phyloP scores from a whole-genome alignment of 2,888 invertebrate genomes.

The Julus scandinavius region DNA sequence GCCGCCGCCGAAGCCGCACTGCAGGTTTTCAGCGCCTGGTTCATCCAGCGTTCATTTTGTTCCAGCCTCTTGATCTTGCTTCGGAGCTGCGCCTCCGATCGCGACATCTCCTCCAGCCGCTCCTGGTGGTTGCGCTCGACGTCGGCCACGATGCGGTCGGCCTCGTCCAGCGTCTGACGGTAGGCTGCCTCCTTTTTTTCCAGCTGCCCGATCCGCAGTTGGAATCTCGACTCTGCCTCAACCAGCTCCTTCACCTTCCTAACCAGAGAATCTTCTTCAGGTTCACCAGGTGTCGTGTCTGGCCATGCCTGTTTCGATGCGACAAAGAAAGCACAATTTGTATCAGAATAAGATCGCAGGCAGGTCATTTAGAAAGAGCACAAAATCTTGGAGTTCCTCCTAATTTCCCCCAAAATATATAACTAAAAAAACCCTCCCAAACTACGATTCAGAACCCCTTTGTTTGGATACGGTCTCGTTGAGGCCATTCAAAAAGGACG shows the following conservation, averaged over 20 bases:
- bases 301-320: background rate
- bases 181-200: conserved; percentile 73
- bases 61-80: conserved; percentile 70
- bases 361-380: no score
- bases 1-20: background rate
- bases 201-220: conserved; percentile 73
- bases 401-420: no score
- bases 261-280: conserved; percentile 66
- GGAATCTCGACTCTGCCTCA: conserved; percentile 71
- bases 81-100: conserved; percentile 69
- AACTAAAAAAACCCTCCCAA: no score
- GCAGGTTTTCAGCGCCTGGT: conserved; percentile 58
- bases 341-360: no score
- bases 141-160: conserved; percentile 60
- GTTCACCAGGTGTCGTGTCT: background rate
- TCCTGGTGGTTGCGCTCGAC: conserved; percentile 60
- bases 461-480: no score
- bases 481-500: no score
- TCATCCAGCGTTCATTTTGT: conserved; percentile 62
- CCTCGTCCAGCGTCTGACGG: conserved; percentile 60
- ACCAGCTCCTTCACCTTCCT: conserved; percentile 60
- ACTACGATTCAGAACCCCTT: no score
- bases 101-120: conserved; percentile 60
- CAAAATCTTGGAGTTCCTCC: no score
- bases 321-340: no score